Percentiles rank a stretch among this genome's conserved stretches.
Evolutionary conservation across 2,113 vertebrate species (phyloP).

Genomic region (Istiophorus platypterus): DNA sequence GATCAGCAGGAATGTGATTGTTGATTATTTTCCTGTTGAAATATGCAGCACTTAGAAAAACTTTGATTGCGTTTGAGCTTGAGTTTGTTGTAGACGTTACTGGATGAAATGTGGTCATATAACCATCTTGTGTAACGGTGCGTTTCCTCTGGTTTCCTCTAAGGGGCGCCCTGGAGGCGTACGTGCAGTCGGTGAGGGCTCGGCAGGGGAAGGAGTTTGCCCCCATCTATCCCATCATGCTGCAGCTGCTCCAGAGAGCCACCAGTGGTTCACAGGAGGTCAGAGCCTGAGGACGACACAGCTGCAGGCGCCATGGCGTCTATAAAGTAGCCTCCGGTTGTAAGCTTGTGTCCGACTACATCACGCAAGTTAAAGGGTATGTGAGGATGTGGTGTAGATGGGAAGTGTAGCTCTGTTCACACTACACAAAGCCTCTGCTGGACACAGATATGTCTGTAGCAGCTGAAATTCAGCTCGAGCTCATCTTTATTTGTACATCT

Average conservation of each 20-base stretch:
- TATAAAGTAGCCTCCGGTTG: neutral
- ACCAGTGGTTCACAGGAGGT: conserved; percentile 78
- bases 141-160: neutral
- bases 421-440: neutral
- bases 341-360: neutral
- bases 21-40: too few relatives aligned
- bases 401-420: neutral
- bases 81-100: too few relatives aligned
- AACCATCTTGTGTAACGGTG: neutral
- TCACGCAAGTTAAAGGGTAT: neutral
- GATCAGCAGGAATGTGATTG: too few relatives aligned
- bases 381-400: neutral
- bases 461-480: neutral
- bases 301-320: neutral
- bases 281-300: conserved; percentile 8
- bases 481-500: neutral
- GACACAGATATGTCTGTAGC: neutral
- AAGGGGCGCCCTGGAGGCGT: conserved; percentile 95
- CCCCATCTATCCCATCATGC: conserved; percentile 96
- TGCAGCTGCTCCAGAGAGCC: conserved; percentile 93
- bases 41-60: too few relatives aligned
- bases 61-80: neutral
- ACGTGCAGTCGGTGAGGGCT: conserved; percentile 92
- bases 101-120: too few relatives aligned
- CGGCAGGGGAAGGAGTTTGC: conserved; percentile 95